Conservation (phyloP, 2,797 vertebrate genomes). For the Sebastes hubbsi region DNA sequence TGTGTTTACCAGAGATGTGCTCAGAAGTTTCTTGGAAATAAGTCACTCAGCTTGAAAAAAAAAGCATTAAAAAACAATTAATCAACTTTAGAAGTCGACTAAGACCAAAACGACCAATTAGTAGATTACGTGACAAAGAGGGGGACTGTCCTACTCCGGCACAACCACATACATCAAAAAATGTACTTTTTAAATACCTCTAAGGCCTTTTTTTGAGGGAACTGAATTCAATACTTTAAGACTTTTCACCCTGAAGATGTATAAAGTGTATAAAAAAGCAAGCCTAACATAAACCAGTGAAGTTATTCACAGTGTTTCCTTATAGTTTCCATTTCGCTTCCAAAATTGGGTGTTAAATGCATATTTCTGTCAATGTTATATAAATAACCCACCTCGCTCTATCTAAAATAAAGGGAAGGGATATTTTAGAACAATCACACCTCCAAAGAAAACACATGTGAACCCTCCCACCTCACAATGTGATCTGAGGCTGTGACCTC, state of each 20-base stretch:
- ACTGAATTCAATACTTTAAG: background rate
- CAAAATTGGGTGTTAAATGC: background rate
- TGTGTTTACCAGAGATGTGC: too few species aligned
- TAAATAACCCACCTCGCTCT: constrained; percentile 19
- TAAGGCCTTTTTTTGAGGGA: background rate
- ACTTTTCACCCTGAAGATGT: background rate
- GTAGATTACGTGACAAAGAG: too few species aligned
- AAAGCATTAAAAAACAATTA: too few species aligned
- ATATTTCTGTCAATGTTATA: constrained; percentile 8
- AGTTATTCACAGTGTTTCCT: background rate
- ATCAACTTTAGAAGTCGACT: too few species aligned
- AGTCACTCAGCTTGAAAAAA: too few species aligned
- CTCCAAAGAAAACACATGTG: constrained; percentile 32
- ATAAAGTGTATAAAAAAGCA: background rate
- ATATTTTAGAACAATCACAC: constrained; percentile 39
- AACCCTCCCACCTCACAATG: constrained; percentile 20
- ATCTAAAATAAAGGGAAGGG: constrained; percentile 23
- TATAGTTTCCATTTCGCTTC: background rate
- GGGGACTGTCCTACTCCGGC: background rate
- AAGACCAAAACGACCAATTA: too few species aligned
- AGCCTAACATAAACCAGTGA: background rate
- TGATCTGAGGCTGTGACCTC: constrained; percentile 21
- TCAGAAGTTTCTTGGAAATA: too few species aligned
- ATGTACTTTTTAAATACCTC: background rate
- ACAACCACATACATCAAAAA: background rate